Base-by-base conservation (phyloP, 2,113 vertebrate genomes). In the Pelodiscus sinensis region DNA sequence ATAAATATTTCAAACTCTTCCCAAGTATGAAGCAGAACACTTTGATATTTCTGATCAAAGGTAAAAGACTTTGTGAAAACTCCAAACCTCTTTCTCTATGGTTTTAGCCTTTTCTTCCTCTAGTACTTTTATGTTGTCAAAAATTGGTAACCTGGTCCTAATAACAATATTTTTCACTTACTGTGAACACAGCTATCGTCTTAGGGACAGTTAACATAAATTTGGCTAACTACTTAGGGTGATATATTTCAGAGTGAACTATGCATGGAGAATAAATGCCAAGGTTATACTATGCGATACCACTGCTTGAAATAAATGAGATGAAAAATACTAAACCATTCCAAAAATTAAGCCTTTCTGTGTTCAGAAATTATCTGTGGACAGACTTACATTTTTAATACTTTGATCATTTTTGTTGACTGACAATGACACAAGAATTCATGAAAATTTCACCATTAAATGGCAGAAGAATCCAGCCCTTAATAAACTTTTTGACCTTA, bases 41-140 rank as follows among this genome's bases (percentile, higher is more conserved):
- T 93, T 91, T 97, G 95, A 97, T 96, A 91, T 94, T 78, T 90
- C 18, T 94, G 95, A 97, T 96, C 92, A 96, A 97, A 97, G 91
- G 81, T 90, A 94, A 93, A 92, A 21, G 11, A 60, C 68, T 87
- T 84, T 83, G 68, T 51, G 86, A 90, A 92, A 91, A 91, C 54
- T 91, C 58, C n/a, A 77, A 86, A 22, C 60, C 87, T 77, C 35
- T 86, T 90, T 90, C 68, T 82, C 54, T 31, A 57, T 79, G 65
- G 15, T 52, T 95, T 55, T 79, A 25, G 35, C 15, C 35, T 56
- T 50, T 50, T 50, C n/a, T 71, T 35, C n/a, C 16, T 85, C 75
- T 90, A 79, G 21, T 31, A 92, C n/a, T 35, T 78, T 92, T 90
- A 65, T 81, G 87, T 84, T 86, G 55, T 73, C 82, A 84, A 4